Conservation (phyloP, 1,140 invertebrate species). For the Dinothrombium tinctorium region DNA sequence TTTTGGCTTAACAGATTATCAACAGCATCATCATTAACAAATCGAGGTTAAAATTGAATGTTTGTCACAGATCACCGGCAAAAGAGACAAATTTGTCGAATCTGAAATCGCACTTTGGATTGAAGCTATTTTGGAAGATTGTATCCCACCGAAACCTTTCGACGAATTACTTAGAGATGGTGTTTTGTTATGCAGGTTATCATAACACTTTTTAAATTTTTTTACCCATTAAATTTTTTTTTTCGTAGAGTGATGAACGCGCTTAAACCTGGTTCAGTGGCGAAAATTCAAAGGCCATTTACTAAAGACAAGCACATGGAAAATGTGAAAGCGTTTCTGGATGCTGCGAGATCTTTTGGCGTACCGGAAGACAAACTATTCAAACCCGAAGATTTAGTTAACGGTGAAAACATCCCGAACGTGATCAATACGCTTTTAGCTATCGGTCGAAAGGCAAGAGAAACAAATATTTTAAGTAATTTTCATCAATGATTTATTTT, state of each 20-base stretch:
- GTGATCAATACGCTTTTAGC: constrained; percentile 1
- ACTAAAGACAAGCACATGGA: constrained; percentile 4
- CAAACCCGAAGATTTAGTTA: constrained; percentile 1
- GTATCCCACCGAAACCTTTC: constrained; percentile 8
- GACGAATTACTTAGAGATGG: constrained; percentile 7
- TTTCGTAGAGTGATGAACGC: constrained; percentile 4
- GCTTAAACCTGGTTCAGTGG: constrained; percentile 1
- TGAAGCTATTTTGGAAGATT: constrained; percentile 7
- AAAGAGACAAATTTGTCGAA: constrained; percentile 6
- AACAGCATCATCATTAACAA: neutral
- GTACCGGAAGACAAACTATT: constrained; percentile 7
- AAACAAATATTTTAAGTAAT: neutral
- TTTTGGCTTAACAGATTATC: neutral
- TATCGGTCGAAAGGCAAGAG: constrained; percentile 1
- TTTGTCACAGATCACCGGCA: constrained; percentile 1
- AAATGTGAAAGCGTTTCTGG: constrained; percentile 5
- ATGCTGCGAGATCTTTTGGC: constrained; percentile 1
- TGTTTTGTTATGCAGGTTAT: constrained; percentile 6
- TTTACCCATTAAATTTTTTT: neutral
- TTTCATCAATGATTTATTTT: neutral
- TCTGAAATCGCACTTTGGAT: constrained; percentile 9
- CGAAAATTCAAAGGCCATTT: constrained; percentile 9
- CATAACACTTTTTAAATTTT: neutral
- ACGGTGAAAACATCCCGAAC: constrained; percentile 5
- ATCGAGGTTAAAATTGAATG: neutral